A percentile compares a stretch with the other conserved stretches of the same genome.
phyloP scores from a whole-genome alignment of 2,113 vertebrate species.

The Enhydra lutris region DNA sequence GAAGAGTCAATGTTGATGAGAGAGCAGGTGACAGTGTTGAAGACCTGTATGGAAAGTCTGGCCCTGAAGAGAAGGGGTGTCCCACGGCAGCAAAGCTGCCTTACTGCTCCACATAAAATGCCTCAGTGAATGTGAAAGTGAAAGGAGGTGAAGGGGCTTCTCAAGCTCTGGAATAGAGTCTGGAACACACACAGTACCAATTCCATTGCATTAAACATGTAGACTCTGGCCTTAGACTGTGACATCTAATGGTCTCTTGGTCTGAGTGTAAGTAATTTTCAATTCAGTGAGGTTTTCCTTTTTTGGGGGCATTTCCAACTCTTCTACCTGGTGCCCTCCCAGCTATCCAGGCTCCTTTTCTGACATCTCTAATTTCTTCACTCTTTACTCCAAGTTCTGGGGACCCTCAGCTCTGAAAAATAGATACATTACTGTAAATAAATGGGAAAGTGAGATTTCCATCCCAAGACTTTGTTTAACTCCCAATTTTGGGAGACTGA shows the following conservation, averaged over 20 bases:
- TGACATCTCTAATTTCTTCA: not conserved
- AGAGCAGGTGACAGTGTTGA: rapidly evolving
- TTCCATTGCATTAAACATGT: not conserved
- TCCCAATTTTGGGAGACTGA: not conserved
- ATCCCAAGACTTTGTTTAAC: not conserved
- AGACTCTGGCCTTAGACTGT: not conserved
- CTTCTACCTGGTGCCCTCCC: not conserved
- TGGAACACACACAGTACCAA: rapidly evolving
- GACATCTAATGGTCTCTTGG: not conserved
- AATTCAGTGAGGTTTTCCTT: not conserved
- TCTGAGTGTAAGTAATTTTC: not conserved
- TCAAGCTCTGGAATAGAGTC: not conserved
- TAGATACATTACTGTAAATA: not conserved
- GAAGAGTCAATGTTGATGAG: not conserved
- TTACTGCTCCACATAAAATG: not conserved
- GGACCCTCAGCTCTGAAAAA: not conserved
- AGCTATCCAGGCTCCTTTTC: not conserved
- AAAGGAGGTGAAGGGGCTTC: not conserved
- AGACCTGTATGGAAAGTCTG: not conserved
- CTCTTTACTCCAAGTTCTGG: not conserved
- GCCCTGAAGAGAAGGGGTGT: not conserved
- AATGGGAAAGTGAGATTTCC: not conserved
- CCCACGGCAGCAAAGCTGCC: not conserved
- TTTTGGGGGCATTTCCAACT: not conserved
- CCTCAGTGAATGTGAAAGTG: not conserved